Percentiles rank a stretch among this genome's conserved stretches.
Conservation (phyloP, 2,113 vertebrate species). For the Triplophysa tibetana region DNA sequence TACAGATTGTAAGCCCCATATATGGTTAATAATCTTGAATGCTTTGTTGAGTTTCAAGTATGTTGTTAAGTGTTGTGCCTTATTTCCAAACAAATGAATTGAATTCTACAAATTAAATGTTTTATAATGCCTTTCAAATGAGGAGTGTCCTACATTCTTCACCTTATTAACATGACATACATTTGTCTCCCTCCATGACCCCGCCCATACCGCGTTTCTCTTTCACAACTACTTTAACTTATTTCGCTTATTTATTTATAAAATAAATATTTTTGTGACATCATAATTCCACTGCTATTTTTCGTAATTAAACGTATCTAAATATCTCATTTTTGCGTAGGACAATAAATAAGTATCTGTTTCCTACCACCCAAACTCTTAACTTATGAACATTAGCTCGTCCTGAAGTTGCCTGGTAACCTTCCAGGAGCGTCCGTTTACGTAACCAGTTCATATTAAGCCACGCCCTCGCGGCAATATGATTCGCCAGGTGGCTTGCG, state of each 20-base stretch:
- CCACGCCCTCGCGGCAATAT: background rate
- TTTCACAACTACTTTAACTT: slow-evolving; percentile 34
- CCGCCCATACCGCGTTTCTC: slow-evolving; percentile 70
- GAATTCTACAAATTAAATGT: no score
- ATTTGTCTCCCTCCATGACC: slow-evolving; percentile 51
- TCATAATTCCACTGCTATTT: no score
- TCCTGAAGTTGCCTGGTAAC: slow-evolving; percentile 24
- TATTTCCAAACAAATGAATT: no score
- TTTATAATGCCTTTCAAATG: background rate
- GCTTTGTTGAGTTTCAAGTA: no score
- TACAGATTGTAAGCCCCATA: no score
- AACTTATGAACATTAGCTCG: background rate
- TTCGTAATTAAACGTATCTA: background rate
- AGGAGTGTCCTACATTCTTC: background rate
- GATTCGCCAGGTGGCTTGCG: background rate
- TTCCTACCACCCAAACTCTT: background rate
- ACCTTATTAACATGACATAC: slow-evolving; percentile 38
- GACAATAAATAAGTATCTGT: background rate
- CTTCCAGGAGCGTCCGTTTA: background rate
- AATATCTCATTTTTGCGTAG: background rate
- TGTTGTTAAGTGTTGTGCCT: no score
- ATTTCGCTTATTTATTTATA: background rate
- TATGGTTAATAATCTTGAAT: no score
- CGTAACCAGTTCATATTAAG: background rate
- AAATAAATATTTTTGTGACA: background rate